Evolutionary conservation across 92 coral and sea anemone species (phyloP).

Genomic region (Hydrozoanthus gracilis): DNA sequence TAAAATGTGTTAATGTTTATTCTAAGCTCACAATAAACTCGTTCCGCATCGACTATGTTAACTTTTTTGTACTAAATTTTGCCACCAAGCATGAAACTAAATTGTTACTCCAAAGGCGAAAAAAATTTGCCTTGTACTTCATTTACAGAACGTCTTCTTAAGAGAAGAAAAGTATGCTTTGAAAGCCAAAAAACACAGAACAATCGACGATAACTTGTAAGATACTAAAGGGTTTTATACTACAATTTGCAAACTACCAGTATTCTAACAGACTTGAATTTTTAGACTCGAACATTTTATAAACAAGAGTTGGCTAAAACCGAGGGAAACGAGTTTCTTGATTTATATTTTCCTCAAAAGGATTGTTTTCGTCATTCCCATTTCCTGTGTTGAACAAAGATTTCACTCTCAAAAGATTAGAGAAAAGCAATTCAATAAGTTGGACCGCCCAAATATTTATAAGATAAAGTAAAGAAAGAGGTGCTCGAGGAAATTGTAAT

Average conservation of each 20-base stretch:
- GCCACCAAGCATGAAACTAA: background rate
- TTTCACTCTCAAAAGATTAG: conserved; percentile 43
- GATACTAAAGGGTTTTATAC: conserved; percentile 38
- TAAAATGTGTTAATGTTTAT: conserved; percentile 50
- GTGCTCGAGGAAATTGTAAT: conserved; percentile 45
- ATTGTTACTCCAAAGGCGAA: conserved; percentile 21
- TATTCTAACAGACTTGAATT: conserved; percentile 7
- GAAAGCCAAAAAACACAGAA: conserved; percentile 44
- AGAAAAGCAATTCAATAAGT: conserved; percentile 37
- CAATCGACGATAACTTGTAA: conserved; percentile 39
- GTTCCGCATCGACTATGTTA: conserved; percentile 46
- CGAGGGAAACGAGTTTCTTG: conserved; percentile 18
- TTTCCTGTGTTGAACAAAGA: conserved; percentile 48
- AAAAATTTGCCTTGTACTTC: conserved; percentile 36
- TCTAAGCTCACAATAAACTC: conserved; percentile 47
- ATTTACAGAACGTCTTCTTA: conserved; percentile 36
- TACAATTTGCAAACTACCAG: conserved; percentile 1
- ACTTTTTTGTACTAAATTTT: conserved; percentile 14
- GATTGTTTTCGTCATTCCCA: conserved; percentile 41
- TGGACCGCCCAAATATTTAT: conserved; percentile 51
- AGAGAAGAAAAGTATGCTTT: conserved; percentile 47
- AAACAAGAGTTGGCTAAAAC: background rate
- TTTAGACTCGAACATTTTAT: background rate
- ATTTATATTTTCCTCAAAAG: conserved; percentile 12
- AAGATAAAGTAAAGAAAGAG: conserved; percentile 45